Base-by-base conservation (phyloP, 1,140 invertebrate genomes). In the Helicoverpa zea region DNA sequence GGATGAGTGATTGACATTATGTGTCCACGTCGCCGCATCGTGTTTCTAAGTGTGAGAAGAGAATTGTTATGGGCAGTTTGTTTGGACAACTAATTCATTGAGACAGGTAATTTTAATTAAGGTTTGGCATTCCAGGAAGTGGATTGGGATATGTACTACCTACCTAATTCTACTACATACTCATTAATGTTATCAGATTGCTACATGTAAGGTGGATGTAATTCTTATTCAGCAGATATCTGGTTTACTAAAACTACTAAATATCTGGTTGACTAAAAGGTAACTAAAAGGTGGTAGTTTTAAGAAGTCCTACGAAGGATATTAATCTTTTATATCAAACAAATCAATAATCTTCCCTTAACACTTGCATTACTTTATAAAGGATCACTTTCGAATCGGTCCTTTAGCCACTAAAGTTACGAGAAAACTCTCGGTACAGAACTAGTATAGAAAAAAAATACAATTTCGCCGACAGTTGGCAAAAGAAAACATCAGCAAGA, bases 401-500 rank as follows among this genome's bases (percentile, higher is more conserved):
- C 0, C 3, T 35, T 43, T 30, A n/a, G 4, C 14, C 29, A 12
- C 13, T 43, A n/a, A 66, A 66, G 63, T 59, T 13, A 18, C 58
- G 29, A 49, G 63, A 18, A 18, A 49, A 66, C n/a, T 10, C 43
- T 66, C 11, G n/a, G n/a, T 3, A 70, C 11, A 70, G 14, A 54
- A 70, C 66, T 54, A 70, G 66, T 70, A 54, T 70, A 7, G 16
- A 35, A 23, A 51, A 68, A 18, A 70, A 70, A 14, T 75, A 43
- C 73, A 75, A 61, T 75, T 75, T 59, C 16, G 18, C 18, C 35
- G 2, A 52, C 47, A 29, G 23, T 23, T 75, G 73, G 35, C 58
- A 75, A 61, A 47, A 70, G 66, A 61, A 30, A 47, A 47, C 14
- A 49, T 47, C 59, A 77, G 61, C 52, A 29, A 43, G 61, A 52